These are phyloP conservation scores for Chrysocyon brachyurus DNA, from an alignment of 2,797 vertebrate species.

Conservation along the genomic window DNA sequence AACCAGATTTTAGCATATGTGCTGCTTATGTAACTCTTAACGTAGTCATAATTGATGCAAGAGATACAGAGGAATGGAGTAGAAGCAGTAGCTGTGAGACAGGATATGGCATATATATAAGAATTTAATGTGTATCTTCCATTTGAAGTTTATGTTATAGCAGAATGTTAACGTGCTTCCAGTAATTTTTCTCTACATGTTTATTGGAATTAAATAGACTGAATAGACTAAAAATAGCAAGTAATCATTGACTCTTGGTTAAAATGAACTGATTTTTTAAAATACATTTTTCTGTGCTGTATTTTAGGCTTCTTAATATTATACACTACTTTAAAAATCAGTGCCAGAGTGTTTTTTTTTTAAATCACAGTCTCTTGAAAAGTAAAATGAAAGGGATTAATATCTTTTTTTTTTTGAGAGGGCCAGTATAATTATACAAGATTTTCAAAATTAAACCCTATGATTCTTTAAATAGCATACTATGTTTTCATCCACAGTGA, in stretches of 20 bases:
- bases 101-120: neutral
- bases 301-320: constrained; percentile 27
- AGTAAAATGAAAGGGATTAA: neutral
- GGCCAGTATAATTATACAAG: neutral
- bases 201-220: constrained; percentile 28
- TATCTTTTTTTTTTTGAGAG: constrained; percentile 28
- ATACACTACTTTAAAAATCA: neutral
- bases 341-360: neutral
- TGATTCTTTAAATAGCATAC: constrained; percentile 10
- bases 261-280: neutral
- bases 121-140: neutral
- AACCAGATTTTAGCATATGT: neutral
- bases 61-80: neutral
- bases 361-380: neutral
- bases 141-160: neutral
- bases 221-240: constrained; percentile 34
- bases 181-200: constrained; percentile 29
- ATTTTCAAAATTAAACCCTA: neutral
- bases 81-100: neutral
- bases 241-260: neutral
- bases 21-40: neutral
- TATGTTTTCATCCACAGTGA: constrained; percentile 15
- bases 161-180: neutral
- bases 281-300: neutral
- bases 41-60: neutral